These are phyloP conservation scores for Graptemys geographica DNA, from an alignment of 2,797 vertebrate genomes.

Conservation along the genomic window DNA sequence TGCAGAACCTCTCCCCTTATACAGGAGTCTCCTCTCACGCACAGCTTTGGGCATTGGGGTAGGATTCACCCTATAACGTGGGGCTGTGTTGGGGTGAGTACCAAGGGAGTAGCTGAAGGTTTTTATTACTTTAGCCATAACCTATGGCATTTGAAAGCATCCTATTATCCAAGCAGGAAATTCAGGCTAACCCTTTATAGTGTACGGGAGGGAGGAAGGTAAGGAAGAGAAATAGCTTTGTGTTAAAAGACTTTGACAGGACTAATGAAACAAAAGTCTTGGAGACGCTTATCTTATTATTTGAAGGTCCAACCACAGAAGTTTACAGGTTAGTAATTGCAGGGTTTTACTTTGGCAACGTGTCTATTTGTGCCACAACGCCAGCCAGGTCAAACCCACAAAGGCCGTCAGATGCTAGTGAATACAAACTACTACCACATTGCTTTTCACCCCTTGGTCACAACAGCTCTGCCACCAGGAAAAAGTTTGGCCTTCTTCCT, in stretches of 20 bases:
- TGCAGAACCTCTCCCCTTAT: not conserved
- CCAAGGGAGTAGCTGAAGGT: not conserved
- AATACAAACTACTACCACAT: rapidly evolving
- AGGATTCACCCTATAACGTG: not conserved
- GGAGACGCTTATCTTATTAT: not conserved
- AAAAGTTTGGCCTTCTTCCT: not conserved
- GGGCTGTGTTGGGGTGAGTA: not conserved
- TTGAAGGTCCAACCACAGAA: not conserved
- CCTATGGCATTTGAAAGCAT: not conserved
- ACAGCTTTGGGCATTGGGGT: not conserved
- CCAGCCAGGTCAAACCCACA: not conserved
- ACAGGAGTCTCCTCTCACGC: not conserved
- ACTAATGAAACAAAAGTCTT: not conserved
- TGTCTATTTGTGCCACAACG: not conserved
- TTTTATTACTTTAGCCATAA: not conserved
- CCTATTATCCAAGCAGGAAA: not conserved
- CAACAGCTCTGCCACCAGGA: not conserved
- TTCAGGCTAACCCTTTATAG: not conserved
- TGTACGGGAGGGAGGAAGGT: no score
- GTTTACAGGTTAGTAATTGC: not conserved
- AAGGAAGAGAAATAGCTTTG: not conserved
- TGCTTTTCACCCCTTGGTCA: not conserved
- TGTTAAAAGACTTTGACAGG: not conserved
- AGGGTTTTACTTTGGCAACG: not conserved
- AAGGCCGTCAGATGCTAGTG: not conserved